Conservation (phyloP, 2,888 invertebrate genomes). For the Drosophila tripunctata region DNA sequence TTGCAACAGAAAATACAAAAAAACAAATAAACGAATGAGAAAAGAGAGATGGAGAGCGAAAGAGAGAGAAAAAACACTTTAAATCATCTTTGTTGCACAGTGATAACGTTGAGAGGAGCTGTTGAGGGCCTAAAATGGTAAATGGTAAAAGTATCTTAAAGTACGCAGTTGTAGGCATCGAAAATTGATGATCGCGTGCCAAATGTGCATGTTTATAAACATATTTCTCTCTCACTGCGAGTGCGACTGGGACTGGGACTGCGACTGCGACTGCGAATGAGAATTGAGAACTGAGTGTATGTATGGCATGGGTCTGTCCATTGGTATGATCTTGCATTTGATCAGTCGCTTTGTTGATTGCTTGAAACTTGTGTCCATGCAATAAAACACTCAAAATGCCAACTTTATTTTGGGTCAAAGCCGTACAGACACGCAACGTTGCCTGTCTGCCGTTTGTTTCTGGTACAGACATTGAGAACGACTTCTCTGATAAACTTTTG, state of each 20-base stretch:
- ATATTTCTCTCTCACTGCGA: slow-evolving; percentile 58
- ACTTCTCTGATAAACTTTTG: slow-evolving; percentile 60
- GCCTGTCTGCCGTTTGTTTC: slow-evolving; percentile 49
- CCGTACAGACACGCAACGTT: slow-evolving; percentile 76
- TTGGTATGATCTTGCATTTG: slow-evolving; percentile 78
- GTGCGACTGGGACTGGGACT: neutral
- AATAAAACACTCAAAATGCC: slow-evolving; percentile 80
- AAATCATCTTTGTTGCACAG: slow-evolving; percentile 45
- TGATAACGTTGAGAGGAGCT: slow-evolving; percentile 55
- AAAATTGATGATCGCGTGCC: slow-evolving; percentile 80
- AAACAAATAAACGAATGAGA: neutral
- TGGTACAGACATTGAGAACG: slow-evolving; percentile 20
- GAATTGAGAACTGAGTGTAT: neutral
- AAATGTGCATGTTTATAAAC: slow-evolving; percentile 80
- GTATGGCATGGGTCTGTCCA: slow-evolving; percentile 61
- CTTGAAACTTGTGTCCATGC: slow-evolving; percentile 80
- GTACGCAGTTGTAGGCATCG: slow-evolving; percentile 67
- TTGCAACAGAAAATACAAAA: slow-evolving; percentile 11
- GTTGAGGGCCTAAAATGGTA: slow-evolving; percentile 52
- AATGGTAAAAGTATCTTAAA: slow-evolving; percentile 69
- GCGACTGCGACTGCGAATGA: slow-evolving; percentile 1
- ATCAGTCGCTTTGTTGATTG: slow-evolving; percentile 80
- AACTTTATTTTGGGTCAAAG: slow-evolving; percentile 81
- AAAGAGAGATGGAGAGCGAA: no score
- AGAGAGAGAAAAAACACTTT: slow-evolving; percentile 25